Evolutionary conservation across 2,888 invertebrate genomes (phyloP).

Genomic region (Tryphoninae sp.): DNA sequence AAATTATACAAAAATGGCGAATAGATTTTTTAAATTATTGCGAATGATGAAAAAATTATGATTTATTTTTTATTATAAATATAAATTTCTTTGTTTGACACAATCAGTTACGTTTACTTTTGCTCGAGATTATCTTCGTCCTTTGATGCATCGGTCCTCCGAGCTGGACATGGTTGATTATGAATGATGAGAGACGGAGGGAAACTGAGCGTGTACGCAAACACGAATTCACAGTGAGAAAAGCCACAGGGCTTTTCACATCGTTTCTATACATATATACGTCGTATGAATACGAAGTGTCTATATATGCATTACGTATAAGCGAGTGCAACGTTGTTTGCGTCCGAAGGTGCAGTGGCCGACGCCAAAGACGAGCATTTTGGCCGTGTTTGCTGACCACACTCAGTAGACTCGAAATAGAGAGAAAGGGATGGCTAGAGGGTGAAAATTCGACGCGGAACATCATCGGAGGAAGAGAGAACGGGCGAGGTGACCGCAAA

Average conservation of each 20-base stretch:
- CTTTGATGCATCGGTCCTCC: neutral
- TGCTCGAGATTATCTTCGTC: neutral
- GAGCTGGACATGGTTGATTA: conserved; percentile 19
- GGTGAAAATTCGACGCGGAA: conserved; percentile 7
- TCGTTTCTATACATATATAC: neutral
- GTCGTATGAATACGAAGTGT: neutral
- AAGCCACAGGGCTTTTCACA: neutral
- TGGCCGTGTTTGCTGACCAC: conserved; percentile 31
- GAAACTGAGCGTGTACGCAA: conserved; percentile 33
- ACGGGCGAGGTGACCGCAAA: conserved; percentile 35
- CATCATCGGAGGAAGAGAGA: conserved; percentile 30
- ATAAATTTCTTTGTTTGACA: too few relatives aligned
- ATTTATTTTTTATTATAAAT: too few relatives aligned
- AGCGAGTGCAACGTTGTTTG: conserved; percentile 9
- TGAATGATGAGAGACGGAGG: conserved; percentile 44
- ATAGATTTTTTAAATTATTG: too few relatives aligned
- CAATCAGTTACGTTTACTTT: neutral
- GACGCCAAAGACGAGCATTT: conserved; percentile 25
- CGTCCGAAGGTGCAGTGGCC: conserved; percentile 21
- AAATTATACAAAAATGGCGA: too few relatives aligned
- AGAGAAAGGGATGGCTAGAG: conserved; percentile 10
- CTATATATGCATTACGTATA: neutral
- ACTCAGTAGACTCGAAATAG: neutral
- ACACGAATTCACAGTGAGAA: conserved; percentile 41
- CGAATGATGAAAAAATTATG: too few relatives aligned